Evolutionary conservation across 2,797 vertebrate genomes (phyloP).

Genomic region (Hafferia zeledoni): DNA sequence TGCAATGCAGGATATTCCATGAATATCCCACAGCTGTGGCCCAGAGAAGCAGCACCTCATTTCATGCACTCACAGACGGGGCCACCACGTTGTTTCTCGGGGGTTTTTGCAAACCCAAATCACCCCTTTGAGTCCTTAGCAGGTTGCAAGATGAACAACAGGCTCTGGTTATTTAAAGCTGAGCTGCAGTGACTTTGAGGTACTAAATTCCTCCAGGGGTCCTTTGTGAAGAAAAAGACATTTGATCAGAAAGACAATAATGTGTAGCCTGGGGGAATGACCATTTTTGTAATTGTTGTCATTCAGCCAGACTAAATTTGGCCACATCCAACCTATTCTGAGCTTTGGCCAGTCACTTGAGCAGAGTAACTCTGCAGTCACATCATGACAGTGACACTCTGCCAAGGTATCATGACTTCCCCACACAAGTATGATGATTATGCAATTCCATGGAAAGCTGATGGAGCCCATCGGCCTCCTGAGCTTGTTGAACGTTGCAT

Average conservation of each 20-base stretch:
- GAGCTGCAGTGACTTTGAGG: not conserved
- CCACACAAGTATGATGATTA: not conserved
- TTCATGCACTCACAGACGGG: rapidly evolving
- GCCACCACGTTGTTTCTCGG: not conserved
- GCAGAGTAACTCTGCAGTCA: not conserved
- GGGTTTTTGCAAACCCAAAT: not conserved
- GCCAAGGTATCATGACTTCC: not conserved
- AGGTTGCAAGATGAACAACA: not conserved
- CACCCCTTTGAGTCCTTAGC: not conserved
- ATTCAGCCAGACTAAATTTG: not conserved
- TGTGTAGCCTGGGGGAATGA: not conserved
- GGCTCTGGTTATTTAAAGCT: not conserved
- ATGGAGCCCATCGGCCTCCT: not conserved
- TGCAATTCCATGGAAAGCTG: not conserved
- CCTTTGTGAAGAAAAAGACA: not conserved
- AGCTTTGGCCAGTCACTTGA: not conserved
- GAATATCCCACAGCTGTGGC: not conserved
- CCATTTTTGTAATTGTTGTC: not conserved
- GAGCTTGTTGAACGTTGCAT: not conserved
- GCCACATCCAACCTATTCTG: not conserved
- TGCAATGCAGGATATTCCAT: not conserved
- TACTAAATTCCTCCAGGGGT: not conserved
- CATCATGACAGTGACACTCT: not conserved
- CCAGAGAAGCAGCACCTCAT: not conserved
- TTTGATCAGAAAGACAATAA: not conserved